Conservation (phyloP, 2,888 invertebrate species). For the Tortricodes alternella region DNA sequence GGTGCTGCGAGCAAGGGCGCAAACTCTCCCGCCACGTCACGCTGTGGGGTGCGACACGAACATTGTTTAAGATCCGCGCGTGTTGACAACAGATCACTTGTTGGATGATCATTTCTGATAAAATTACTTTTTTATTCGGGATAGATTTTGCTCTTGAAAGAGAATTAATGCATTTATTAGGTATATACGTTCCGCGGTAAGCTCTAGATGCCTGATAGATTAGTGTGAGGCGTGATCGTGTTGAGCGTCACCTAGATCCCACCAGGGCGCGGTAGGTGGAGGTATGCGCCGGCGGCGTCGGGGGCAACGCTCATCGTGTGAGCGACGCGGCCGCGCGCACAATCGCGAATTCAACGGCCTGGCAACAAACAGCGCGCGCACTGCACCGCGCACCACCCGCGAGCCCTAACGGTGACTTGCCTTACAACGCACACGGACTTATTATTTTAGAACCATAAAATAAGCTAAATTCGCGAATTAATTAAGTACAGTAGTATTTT, state of each 20-base stretch:
- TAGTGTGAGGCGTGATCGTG: constrained; percentile 30
- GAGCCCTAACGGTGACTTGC: constrained; percentile 55
- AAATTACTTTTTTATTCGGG: not conserved
- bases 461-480: not conserved
- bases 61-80: constrained; percentile 25
- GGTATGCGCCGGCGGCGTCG: constrained; percentile 48
- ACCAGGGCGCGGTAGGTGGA: constrained; percentile 34
- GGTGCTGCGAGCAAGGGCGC: constrained; percentile 30
- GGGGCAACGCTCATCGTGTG: constrained; percentile 81
- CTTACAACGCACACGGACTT: constrained; percentile 45
- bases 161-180: no score
- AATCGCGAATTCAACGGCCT: constrained; percentile 78
- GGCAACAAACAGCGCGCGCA: constrained; percentile 72
- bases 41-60: constrained; percentile 15
- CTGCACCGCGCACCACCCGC: constrained; percentile 37
- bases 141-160: no score
- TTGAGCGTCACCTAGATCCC: constrained; percentile 40
- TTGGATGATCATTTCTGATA: constrained; percentile 14
- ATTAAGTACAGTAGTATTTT: no score
- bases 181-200: no score
- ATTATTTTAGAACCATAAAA: not conserved
- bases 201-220: not conserved
- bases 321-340: constrained; percentile 69
- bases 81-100: constrained; percentile 19
- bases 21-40: no score